Conservation (phyloP, 2,888 invertebrate genomes). For the Papilio elwesi region DNA sequence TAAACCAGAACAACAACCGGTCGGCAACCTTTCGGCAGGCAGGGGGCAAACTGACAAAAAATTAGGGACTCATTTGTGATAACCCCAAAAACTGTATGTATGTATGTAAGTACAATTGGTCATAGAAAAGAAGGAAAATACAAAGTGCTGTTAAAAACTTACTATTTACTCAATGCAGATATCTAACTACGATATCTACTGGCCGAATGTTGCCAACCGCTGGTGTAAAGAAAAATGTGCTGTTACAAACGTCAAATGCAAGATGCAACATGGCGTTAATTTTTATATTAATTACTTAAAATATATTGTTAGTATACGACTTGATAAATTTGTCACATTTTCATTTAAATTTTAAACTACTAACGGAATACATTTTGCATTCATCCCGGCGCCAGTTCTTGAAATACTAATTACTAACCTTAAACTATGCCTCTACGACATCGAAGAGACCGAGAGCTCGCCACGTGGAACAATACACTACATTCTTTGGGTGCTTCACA, state of each 20-base stretch:
- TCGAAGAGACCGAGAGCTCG: conserved; percentile 55
- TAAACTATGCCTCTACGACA: conserved; percentile 40
- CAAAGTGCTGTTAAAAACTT: no score
- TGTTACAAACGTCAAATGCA: conserved; percentile 29
- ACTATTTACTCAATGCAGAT: no score
- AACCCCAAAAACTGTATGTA: no score
- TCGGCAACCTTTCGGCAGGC: no score
- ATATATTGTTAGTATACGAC: conserved; percentile 35
- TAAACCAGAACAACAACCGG: neutral
- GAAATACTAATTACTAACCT: conserved; percentile 40
- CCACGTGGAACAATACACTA: conserved; percentile 64
- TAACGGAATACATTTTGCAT: conserved; percentile 32
- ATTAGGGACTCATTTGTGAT: no score
- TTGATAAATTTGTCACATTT: conserved; percentile 31
- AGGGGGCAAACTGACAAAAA: no score
- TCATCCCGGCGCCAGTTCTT: conserved; percentile 33
- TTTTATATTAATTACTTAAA: conserved; percentile 39
- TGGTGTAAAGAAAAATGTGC: conserved; percentile 16
- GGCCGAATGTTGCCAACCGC: no score
- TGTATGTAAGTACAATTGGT: no score
- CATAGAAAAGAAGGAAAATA: no score
- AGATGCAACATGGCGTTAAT: conserved; percentile 34
- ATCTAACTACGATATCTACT: no score
- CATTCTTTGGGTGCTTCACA: conserved; percentile 59
- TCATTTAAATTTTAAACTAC: neutral